A percentile compares a stretch with the other conserved stretches of the same genome.
Conservation (phyloP, 2,113 vertebrate genomes). For the Psammodynastes pulverulentus region DNA sequence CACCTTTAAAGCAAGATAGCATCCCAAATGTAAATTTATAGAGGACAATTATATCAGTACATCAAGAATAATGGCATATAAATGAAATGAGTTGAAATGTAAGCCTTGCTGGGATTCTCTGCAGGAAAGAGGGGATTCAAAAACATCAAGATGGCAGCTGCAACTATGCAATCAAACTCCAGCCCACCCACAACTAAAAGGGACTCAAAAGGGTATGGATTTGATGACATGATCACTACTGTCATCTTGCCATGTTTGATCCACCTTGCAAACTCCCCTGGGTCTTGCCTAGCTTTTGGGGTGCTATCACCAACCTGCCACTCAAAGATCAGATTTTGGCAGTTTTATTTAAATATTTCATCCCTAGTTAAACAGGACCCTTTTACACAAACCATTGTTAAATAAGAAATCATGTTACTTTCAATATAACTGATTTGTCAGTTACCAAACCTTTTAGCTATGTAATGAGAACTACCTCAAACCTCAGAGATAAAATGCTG, state of each 20-base stretch:
- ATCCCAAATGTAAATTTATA: not conserved
- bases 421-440: slow-evolving; percentile 10
- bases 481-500: slow-evolving; percentile 9
- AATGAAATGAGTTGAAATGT: not conserved
- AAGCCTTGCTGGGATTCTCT: not conserved
- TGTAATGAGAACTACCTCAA: slow-evolving; percentile 8
- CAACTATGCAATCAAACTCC: not conserved
- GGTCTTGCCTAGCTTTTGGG: not conserved
- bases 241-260: not conserved
- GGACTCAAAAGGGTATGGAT: not conserved
- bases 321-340: not conserved
- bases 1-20: not conserved
- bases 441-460: not conserved
- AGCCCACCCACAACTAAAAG: not conserved
- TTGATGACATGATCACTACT: not conserved
- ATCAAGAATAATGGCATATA: not conserved
- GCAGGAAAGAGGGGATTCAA: not conserved
- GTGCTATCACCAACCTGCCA: not conserved
- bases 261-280: not conserved
- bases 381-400: slow-evolving; percentile 23
- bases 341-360: slow-evolving; percentile 11
- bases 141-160: not conserved
- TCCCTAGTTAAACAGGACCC: slow-evolving; percentile 33
- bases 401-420: not conserved
- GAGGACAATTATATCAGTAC: not conserved